Evolutionary conservation across 2,797 vertebrate species (phyloP).

Genomic region (Chrosomus eos): DNA sequence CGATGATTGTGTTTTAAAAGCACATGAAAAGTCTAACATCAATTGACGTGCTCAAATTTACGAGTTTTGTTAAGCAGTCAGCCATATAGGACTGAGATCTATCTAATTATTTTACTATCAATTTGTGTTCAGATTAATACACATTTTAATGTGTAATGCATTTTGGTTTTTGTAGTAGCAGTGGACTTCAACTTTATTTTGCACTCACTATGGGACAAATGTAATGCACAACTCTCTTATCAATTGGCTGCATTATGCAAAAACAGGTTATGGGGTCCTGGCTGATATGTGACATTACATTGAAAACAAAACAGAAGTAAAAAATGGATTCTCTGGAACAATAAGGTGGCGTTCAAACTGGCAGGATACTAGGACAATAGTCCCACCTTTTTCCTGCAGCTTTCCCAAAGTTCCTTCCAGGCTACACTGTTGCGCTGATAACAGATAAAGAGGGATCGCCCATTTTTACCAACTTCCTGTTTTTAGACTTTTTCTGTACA

Average conservation of each 20-base stretch:
- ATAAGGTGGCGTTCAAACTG: constrained; percentile 77
- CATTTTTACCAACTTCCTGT: constrained; percentile 63
- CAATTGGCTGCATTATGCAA: constrained; percentile 60
- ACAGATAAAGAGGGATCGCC: constrained; percentile 76
- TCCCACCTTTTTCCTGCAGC: constrained; percentile 98
- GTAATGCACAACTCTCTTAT: constrained; percentile 29
- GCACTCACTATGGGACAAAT: neutral
- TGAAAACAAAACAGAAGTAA: constrained; percentile 63
- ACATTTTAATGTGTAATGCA: neutral
- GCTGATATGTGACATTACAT: constrained; percentile 61
- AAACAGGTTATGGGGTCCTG: constrained; percentile 79
- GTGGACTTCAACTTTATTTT: constrained; percentile 6
- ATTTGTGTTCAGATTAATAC: neutral
- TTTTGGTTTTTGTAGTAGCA: constrained; percentile 16
- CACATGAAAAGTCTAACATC: constrained; percentile 18
- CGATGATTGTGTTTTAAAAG: constrained; percentile 48
- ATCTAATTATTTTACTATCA: neutral
- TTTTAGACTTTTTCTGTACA: constrained; percentile 48
- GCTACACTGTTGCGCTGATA: constrained; percentile 82
- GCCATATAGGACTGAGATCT: neutral
- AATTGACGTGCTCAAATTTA: constrained; percentile 14
- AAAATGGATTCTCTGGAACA: constrained; percentile 73
- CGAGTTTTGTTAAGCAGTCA: constrained; percentile 40
- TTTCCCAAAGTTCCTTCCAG: constrained; percentile 95
- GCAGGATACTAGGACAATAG: constrained; percentile 94